Evolutionary conservation across 2,888 invertebrate species (phyloP).

Genomic region (Temnothorax rugatulus): DNA sequence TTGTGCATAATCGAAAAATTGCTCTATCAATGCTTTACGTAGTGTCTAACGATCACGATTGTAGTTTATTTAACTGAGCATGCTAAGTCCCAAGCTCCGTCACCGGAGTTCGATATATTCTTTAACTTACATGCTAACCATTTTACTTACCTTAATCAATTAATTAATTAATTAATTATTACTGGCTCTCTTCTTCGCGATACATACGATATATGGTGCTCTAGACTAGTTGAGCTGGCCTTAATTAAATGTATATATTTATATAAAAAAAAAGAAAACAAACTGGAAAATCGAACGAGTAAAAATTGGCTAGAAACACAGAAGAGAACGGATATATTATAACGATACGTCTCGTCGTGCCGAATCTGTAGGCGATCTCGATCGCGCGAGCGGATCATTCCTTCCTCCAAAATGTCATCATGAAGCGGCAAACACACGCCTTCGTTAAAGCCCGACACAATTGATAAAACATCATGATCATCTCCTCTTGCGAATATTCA

Average conservation of each 20-base stretch:
- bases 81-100: conserved; percentile 86
- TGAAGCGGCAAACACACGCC: neutral
- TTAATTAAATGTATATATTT: conserved; percentile 74
- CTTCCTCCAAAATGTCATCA: neutral
- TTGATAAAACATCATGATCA: conserved; percentile 27
- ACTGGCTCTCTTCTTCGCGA: conserved; percentile 84
- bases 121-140: conserved; percentile 69
- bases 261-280: conserved; percentile 52
- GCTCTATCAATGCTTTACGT: conserved; percentile 70
- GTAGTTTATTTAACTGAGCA: conserved; percentile 84
- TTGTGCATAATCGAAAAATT: conserved; percentile 79
- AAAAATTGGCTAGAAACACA: conserved; percentile 80
- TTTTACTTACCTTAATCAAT: conserved; percentile 70
- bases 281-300: conserved; percentile 79
- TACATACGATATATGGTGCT: conserved; percentile 81
- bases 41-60: conserved; percentile 83
- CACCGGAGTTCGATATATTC: conserved; percentile 82
- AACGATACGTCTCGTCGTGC: conserved; percentile 68
- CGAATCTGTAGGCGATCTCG: conserved; percentile 80
- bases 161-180: conserved; percentile 71
- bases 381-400: conserved; percentile 30
- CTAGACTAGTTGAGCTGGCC: conserved; percentile 86
- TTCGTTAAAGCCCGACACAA: conserved; percentile 13
- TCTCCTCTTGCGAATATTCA: conserved; percentile 29
- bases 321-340: conserved; percentile 69